Evolutionary conservation across 1,140 invertebrate species (phyloP), one percentile per base, ranked within the genome.

Genomic region (Nylanderia fulva): DNA sequence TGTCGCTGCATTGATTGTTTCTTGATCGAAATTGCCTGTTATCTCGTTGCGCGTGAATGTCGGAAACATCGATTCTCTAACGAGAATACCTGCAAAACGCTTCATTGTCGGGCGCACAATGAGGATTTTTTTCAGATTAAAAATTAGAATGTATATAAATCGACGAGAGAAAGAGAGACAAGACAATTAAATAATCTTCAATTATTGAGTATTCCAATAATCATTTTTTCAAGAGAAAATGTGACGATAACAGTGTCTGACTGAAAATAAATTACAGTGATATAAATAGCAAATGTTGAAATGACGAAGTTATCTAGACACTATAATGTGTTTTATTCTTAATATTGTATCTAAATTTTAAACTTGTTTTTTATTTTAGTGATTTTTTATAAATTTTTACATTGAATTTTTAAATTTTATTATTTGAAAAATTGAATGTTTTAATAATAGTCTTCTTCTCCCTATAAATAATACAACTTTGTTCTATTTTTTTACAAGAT

Each of bases 21-120:
- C 63, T 58, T 80, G 9, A n/a, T 11, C 68, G 29, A 66, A 83
- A 80, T 66, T 82, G 39, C 64, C 27, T 54, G 29, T 39, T 33
- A 66, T 54, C 56, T 54, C 75, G 27, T 33, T 2, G 66, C 18
- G 58, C 56, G n/a, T 42, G 29, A 33, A 33, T 33, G 72, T 52
- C 33, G 64, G 29, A 54, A 85, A 63, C 18, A 54, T n/a, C 42
- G 52, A 71, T 71, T 58, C 15, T 69, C 42, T 36, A 52, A 75
- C 42, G 52, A 76, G 36, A 15, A 45, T 45, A n/a, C 61, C 54
- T 58, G 45, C 52, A 72, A 82, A 82, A 71, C 21, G 52, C 66
- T 80, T 69, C 36, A 58, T 80, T 80, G 77, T 71, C 33, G 5
- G 18, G 11, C 27, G 24, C 6, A 82, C 52, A 71, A 80, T 82